phyloP scores from a whole-genome alignment of 92 coral and sea anemone genomes.

The Epizoanthus ramosus region DNA sequence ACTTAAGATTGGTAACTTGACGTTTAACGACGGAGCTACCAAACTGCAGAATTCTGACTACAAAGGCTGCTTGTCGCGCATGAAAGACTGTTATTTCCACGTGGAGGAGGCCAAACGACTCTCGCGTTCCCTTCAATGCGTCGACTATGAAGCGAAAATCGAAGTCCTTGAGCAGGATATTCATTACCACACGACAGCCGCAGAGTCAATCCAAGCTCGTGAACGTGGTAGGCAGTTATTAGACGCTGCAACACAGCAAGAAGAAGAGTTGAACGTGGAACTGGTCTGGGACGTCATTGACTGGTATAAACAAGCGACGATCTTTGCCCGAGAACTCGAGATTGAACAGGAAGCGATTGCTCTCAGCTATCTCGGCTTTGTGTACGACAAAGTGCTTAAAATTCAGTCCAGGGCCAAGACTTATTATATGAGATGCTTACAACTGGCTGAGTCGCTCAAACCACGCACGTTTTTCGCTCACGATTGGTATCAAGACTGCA shows the following conservation, averaged over 20 bases:
- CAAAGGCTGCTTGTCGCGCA: slow-evolving; percentile 70
- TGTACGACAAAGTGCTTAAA: slow-evolving; percentile 85
- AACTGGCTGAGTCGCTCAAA: slow-evolving; percentile 89
- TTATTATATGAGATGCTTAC: slow-evolving; percentile 77
- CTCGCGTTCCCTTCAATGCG: slow-evolving; percentile 25
- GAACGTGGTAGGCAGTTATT: slow-evolving; percentile 67
- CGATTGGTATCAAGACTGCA: slow-evolving; percentile 80
- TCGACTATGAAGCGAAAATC: slow-evolving; percentile 46
- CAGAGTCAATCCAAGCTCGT: slow-evolving; percentile 86
- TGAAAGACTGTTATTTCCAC: slow-evolving; percentile 82
- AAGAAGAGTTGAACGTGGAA: slow-evolving; percentile 76
- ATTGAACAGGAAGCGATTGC: slow-evolving; percentile 93
- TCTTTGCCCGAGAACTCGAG: slow-evolving; percentile 83
- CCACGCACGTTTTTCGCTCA: slow-evolving; percentile 75
- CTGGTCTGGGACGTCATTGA: slow-evolving; percentile 88
- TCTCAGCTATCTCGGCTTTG: slow-evolving; percentile 75
- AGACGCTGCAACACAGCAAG: slow-evolving; percentile 54
- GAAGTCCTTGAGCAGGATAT: slow-evolving; percentile 69
- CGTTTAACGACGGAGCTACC: slow-evolving; percentile 78
- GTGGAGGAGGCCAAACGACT: slow-evolving; percentile 86
- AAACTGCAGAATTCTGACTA: slow-evolving; percentile 68
- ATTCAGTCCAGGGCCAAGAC: slow-evolving; percentile 70
- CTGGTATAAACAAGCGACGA: slow-evolving; percentile 85
- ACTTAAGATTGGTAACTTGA: slow-evolving; percentile 55
- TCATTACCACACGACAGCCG: slow-evolving; percentile 68